Conservation (phyloP, 2,797 vertebrate genomes). For the Micropoecilia bifurca region DNA sequence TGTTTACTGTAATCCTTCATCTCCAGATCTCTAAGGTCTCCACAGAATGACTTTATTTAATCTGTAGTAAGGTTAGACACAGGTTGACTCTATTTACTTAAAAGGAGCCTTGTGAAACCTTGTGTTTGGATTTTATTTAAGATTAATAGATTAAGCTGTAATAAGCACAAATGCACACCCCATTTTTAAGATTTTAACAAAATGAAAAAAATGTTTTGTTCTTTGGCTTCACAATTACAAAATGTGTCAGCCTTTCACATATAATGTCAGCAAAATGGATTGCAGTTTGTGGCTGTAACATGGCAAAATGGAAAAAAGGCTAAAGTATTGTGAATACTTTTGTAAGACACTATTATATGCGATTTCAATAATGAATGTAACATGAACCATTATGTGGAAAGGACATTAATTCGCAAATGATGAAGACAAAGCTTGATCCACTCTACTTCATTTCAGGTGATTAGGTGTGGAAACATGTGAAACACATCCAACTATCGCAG, state of each 20-base stretch:
- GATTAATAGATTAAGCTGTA: neutral
- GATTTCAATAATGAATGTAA: conserved; percentile 4
- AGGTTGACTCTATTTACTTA: neutral
- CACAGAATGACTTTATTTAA: neutral
- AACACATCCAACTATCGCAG: conserved; percentile 3
- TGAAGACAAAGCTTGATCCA: neutral
- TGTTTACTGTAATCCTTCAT: neutral
- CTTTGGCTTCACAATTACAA: neutral
- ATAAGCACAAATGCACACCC: neutral
- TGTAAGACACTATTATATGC: neutral
- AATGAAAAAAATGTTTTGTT: neutral
- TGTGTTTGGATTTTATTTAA: neutral
- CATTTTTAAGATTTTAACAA: neutral
- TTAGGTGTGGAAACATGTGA: conserved; percentile 10
- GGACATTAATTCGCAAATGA: conserved; percentile 12
- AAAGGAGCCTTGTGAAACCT: neutral
- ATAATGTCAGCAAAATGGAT: neutral
- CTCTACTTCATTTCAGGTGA: conserved; percentile 18
- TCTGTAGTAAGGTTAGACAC: neutral
- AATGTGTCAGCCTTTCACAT: neutral
- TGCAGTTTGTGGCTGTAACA: neutral
- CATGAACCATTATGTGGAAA: neutral
- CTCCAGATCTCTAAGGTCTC: neutral
- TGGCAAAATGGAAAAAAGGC: neutral
- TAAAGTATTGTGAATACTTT: neutral